phyloP scores from a whole-genome alignment of 1,140 invertebrate genomes.

The Achatina immaculata region DNA sequence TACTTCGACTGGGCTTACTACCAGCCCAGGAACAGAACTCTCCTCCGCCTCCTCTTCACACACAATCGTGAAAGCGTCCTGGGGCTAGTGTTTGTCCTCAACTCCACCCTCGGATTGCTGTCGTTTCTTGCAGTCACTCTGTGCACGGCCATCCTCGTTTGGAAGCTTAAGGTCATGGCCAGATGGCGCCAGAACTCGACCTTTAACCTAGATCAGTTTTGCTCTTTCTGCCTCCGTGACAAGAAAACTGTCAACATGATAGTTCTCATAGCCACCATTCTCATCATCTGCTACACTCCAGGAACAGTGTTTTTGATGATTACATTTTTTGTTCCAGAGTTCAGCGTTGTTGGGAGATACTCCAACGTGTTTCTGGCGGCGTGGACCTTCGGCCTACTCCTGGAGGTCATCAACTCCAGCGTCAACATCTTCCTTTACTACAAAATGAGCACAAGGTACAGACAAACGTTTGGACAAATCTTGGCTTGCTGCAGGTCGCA shows the following conservation, averaged over 20 bases:
- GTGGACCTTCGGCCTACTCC: constrained; percentile 1
- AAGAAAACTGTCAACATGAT: constrained; percentile 19
- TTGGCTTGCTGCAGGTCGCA: not conserved
- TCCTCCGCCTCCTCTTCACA: not conserved
- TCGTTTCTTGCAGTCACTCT: constrained; percentile 9
- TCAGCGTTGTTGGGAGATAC: not conserved
- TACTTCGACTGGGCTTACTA: constrained; percentile 25
- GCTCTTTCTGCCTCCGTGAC: not conserved
- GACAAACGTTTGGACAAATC: not conserved
- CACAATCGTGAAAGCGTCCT: not conserved
- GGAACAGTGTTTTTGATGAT: not conserved
- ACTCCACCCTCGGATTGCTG: not conserved
- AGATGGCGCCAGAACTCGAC: not conserved
- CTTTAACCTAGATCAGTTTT: not conserved
- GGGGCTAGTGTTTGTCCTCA: not conserved
- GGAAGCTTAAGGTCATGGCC: not conserved
- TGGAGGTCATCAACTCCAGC: constrained; percentile 11
- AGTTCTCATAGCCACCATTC: not conserved
- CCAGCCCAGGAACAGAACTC: constrained; percentile 6
- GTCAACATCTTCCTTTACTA: constrained; percentile 14
- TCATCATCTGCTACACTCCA: not conserved
- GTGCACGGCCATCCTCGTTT: constrained; percentile 14
- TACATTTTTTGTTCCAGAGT: not conserved
- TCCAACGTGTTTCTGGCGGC: not conserved
- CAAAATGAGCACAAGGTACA: constrained; percentile 15